phyloP scores from a whole-genome alignment of 2,888 invertebrate species.

The Heliconius hortense region DNA sequence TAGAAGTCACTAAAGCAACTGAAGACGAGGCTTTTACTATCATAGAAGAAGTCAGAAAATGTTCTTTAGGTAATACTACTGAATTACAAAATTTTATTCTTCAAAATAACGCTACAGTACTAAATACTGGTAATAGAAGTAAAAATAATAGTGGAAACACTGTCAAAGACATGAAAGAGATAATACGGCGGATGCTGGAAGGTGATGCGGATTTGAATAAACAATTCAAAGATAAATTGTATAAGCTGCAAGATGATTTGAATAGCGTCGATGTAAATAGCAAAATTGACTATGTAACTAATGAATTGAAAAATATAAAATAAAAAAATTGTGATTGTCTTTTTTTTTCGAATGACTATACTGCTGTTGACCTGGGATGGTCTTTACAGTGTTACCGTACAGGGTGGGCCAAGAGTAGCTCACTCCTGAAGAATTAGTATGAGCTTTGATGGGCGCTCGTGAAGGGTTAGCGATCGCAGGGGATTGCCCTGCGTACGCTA shows the following conservation, averaged over 20 bases:
- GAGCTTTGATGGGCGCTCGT: too few relatives aligned
- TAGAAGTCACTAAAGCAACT: constrained; percentile 69
- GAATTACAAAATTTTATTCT: constrained; percentile 52
- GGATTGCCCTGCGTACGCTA: too few relatives aligned
- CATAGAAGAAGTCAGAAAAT: constrained; percentile 54
- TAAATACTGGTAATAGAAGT: constrained; percentile 49
- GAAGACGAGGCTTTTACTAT: constrained; percentile 68
- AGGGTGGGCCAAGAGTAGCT: too few relatives aligned
- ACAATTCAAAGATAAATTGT: constrained; percentile 55
- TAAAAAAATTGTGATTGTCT: constrained; percentile 1
- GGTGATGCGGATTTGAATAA: constrained; percentile 52
- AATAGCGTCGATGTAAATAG: constrained; percentile 48
- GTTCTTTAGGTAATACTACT: constrained; percentile 55
- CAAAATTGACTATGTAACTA: constrained; percentile 42
- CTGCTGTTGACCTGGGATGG: too few relatives aligned
- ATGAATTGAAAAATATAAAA: constrained; percentile 34
- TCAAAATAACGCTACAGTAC: constrained; percentile 67
- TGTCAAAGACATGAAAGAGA: constrained; percentile 54
- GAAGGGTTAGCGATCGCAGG: too few relatives aligned
- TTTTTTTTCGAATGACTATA: neutral
- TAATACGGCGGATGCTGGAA: constrained; percentile 60
- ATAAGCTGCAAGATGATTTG: constrained; percentile 52
- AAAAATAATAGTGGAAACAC: constrained; percentile 40
- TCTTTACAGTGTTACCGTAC: too few relatives aligned
- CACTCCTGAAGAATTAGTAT: too few relatives aligned